These are phyloP conservation scores for Gambusia affinis DNA, from an alignment of 2,113 vertebrate species.

Conservation along the genomic window DNA sequence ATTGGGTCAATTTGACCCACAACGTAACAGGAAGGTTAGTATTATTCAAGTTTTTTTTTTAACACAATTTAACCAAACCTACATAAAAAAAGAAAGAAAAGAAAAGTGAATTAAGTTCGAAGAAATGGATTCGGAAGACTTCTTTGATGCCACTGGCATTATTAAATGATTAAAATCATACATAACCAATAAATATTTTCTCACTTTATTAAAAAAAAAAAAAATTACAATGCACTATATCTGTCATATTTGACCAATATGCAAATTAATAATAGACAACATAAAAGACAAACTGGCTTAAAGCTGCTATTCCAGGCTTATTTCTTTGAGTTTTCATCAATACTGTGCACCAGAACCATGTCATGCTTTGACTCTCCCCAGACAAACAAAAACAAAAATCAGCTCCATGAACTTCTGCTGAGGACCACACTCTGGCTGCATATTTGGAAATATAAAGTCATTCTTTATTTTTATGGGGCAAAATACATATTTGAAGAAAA, in stretches of 20 bases:
- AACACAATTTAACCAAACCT: not conserved
- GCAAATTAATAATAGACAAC: not conserved
- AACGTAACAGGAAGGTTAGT: no score
- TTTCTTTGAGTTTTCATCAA: not conserved
- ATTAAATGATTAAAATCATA: not conserved
- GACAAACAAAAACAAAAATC: not conserved
- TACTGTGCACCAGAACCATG: not conserved
- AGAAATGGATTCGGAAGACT: not conserved
- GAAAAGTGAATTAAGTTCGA: not conserved
- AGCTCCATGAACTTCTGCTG: not conserved
- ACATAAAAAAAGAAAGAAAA: not conserved
- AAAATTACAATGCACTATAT: not conserved
- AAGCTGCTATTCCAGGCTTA: not conserved
- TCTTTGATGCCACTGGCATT: not conserved
- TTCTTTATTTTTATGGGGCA: conserved; percentile 62
- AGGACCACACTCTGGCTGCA: conserved; percentile 18
- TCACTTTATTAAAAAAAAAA: not conserved
- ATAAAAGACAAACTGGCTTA: not conserved
- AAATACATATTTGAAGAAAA: conserved; percentile 57
- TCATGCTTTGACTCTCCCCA: not conserved
- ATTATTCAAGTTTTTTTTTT: not conserved
- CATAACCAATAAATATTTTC: not conserved
- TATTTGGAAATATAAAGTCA: conserved; percentile 62
- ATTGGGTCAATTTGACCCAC: no score
- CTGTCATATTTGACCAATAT: not conserved